Conservation (phyloP, 1,140 invertebrate genomes). For the Adelges cooleyi region DNA sequence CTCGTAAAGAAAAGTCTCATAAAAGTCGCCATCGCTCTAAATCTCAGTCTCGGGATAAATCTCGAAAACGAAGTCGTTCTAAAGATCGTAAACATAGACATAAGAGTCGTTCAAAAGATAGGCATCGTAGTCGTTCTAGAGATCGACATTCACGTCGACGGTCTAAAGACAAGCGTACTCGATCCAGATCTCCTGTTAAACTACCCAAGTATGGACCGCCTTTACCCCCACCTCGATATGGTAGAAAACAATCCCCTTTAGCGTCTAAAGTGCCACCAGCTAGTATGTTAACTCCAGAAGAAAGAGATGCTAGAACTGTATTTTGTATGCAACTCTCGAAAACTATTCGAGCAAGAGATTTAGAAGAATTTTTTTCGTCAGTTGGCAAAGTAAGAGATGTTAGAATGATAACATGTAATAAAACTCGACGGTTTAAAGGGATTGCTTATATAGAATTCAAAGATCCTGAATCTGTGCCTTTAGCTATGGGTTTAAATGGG, state of each 20-base stretch:
- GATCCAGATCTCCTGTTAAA: constrained; percentile 28
- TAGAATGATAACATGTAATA: constrained; percentile 96
- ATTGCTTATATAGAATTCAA: constrained; percentile 99
- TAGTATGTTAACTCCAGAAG: constrained; percentile 86
- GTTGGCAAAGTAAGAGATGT: constrained; percentile 98
- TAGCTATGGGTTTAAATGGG: constrained; percentile 91
- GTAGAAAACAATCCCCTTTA: constrained; percentile 38
- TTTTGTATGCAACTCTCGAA: constrained; percentile 97
- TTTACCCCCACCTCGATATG: constrained; percentile 39
- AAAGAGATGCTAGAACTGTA: constrained; percentile 93
- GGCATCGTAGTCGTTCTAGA: constrained; percentile 36
- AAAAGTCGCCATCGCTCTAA: constrained; percentile 16
- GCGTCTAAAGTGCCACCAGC: constrained; percentile 40
- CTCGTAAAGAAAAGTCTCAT: constrained; percentile 20
- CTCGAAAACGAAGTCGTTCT: constrained; percentile 19
- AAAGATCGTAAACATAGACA: constrained; percentile 26
- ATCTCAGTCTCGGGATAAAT: constrained; percentile 3
- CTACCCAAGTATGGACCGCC: constrained; percentile 24
- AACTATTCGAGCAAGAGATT: constrained; percentile 82
- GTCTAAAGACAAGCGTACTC: constrained; percentile 27
- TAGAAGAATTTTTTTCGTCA: constrained; percentile 98
- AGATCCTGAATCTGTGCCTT: constrained; percentile 91
- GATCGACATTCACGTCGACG: constrained; percentile 22
- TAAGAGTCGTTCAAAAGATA: constrained; percentile 36
- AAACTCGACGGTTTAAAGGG: constrained; percentile 96